Conservation (phyloP, 2,888 invertebrate species). For the Heliothis peltigera region DNA sequence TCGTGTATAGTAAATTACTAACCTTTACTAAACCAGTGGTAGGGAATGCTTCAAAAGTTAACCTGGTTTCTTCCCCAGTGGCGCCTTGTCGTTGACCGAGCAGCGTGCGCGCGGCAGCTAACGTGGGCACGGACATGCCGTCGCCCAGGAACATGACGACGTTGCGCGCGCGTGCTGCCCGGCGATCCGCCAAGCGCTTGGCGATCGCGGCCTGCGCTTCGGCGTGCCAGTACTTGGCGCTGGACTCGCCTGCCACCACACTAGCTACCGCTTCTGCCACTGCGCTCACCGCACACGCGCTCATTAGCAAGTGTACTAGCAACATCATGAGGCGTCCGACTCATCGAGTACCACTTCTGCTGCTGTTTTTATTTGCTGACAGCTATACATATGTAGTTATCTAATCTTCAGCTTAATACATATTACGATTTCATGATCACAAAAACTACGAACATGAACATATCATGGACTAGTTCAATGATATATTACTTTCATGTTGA, state of each 20-base stretch:
- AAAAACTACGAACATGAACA: no score
- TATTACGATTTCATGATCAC: constrained; percentile 12
- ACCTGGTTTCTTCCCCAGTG: constrained; percentile 89
- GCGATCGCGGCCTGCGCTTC: constrained; percentile 55
- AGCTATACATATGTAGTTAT: constrained; percentile 14
- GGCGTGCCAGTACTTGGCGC: constrained; percentile 15
- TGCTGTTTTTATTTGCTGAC: constrained; percentile 14
- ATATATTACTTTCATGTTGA: constrained; percentile 1
- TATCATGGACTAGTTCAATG: constrained; percentile 10
- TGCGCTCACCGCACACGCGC: constrained; percentile 36
- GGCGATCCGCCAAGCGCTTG: constrained; percentile 71
- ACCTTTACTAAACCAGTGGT: constrained; percentile 20
- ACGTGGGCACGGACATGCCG: constrained; percentile 93
- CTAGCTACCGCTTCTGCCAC: constrained; percentile 26
- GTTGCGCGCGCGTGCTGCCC: constrained; percentile 83
- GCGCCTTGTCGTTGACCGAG: constrained; percentile 89
- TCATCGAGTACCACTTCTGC: constrained; percentile 12
- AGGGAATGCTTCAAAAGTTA: constrained; percentile 88
- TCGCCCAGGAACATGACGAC: constrained; percentile 93
- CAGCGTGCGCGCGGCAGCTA: constrained; percentile 91
- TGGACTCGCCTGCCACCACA: constrained; percentile 16
- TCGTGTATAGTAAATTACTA: not conserved
- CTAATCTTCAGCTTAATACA: constrained; percentile 21
- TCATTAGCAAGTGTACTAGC: constrained; percentile 9
- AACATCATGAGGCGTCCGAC: constrained; percentile 15